Percentiles rank a stretch among this genome's conserved stretches.
Conservation (phyloP, 2,113 vertebrate genomes). For the western clawed frog (Xenopus tropicalis) region UCB_Xtro_10.0 CM004449.2:112081501-112082000, state of each 20-base stretch:
- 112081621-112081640: neutral
- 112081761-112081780: conserved; percentile 85
- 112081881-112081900: conserved; percentile 62
- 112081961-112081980: neutral
- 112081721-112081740: conserved; percentile 75
- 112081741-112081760: conserved; percentile 83
- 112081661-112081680: conserved; percentile 54
- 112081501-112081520: no score
- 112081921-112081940: conserved; percentile 59
- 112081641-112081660: no score
- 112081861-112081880: conserved; percentile 48
- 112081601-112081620: no score
- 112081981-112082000: no score
- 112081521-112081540: neutral
- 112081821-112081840: conserved; percentile 47
- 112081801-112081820: conserved; percentile 52
- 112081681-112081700: conserved; percentile 63
- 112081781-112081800: conserved; percentile 68
- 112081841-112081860: conserved; percentile 54
- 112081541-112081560: no score
- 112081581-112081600: no score
- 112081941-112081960: conserved; percentile 45
- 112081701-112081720: conserved; percentile 75
- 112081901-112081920: conserved; percentile 81
- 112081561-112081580: no score